phyloP scores from a whole-genome alignment of 2,888 invertebrate species.

The Acronicta aceris region DNA sequence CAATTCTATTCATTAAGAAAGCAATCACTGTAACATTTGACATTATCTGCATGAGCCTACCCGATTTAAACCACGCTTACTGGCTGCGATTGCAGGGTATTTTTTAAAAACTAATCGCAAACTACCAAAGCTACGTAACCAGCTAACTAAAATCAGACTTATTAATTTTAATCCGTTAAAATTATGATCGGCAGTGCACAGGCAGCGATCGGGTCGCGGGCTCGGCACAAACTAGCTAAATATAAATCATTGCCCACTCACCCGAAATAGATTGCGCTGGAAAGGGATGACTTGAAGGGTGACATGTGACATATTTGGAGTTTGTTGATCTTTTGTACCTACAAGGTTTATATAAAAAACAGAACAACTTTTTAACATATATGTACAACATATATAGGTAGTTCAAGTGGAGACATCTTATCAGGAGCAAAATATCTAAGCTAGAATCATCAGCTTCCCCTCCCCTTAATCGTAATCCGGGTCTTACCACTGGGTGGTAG shows the following conservation, averaged over 20 bases:
- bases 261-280: conserved; percentile 49
- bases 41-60: neutral
- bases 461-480: too few species aligned
- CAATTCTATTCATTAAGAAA: too few species aligned
- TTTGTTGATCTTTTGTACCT: conserved; percentile 36
- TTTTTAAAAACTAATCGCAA: neutral
- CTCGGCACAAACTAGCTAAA: conserved; percentile 49
- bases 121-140: conserved; percentile 31
- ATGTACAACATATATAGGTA: too few species aligned
- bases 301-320: conserved; percentile 46
- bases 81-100: too few species aligned
- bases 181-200: conserved; percentile 14
- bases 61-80: neutral
- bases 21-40: neutral
- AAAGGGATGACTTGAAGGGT: conserved; percentile 55
- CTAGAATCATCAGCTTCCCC: too few species aligned
- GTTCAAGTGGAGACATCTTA: too few species aligned
- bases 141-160: conserved; percentile 3
- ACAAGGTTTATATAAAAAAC: too few species aligned
- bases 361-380: neutral
- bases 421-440: too few species aligned
- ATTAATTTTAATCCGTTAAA: conserved; percentile 29
- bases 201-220: conserved; percentile 31
- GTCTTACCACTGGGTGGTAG: too few species aligned
- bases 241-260: conserved; percentile 48